Conservation (phyloP, 2,113 vertebrate species). For the Prolemur simus region DNA sequence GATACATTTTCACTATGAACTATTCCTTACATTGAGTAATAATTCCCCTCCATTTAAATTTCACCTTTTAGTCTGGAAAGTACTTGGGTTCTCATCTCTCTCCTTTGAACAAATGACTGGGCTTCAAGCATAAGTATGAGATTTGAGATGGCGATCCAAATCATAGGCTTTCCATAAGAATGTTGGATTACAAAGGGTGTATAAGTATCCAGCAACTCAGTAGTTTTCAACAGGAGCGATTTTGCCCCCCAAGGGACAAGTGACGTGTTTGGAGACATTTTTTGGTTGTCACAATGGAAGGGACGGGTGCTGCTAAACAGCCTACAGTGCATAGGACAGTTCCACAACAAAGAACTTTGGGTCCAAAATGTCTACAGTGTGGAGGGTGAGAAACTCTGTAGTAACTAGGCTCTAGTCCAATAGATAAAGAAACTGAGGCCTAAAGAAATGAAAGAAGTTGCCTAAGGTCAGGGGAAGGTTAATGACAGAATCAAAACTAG, state of each 20-base stretch:
- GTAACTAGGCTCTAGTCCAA: neutral
- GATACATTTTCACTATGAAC: neutral
- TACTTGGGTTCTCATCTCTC: neutral
- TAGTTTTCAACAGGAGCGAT: neutral
- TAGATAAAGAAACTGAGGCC: neutral
- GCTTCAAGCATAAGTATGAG: neutral
- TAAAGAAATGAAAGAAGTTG: neutral
- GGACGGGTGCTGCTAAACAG: neutral
- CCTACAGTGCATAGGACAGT: neutral
- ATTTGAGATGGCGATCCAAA: conserved; percentile 29
- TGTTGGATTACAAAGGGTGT: neutral
- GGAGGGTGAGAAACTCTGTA: neutral
- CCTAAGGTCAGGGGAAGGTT: neutral
- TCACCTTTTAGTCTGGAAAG: neutral
- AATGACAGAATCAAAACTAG: neutral
- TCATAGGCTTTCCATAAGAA: neutral
- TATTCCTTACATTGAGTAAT: neutral
- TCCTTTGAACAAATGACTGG: neutral
- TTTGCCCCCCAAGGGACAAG: neutral
- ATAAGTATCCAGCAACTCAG: neutral
- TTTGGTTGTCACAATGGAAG: neutral
- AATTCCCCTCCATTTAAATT: neutral
- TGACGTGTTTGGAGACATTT: neutral
- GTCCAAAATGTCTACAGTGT: neutral
- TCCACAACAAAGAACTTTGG: neutral